Evolutionary conservation across 2,888 invertebrate genomes (phyloP).

Genomic region (Pomacea canaliculata): DNA sequence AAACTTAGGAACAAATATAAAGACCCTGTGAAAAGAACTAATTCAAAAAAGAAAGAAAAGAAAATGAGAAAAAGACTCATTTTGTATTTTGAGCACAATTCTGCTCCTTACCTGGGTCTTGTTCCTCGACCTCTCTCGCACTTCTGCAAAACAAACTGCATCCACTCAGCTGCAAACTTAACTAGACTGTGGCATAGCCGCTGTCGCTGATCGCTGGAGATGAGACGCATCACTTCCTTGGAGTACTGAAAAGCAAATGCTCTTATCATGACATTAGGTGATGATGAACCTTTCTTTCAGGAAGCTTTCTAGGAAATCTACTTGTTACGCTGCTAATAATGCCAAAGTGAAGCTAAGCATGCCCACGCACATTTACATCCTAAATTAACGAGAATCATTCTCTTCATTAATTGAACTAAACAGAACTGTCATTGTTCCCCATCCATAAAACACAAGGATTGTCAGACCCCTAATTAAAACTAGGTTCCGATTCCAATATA

Average conservation of each 20-base stretch:
- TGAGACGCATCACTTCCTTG: slow-evolving; percentile 72
- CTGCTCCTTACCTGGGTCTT: slow-evolving; percentile 58
- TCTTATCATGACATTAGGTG: neutral
- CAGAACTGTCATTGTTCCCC: no score
- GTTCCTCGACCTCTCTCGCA: slow-evolving; percentile 78
- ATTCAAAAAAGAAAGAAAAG: neutral
- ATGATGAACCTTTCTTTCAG: no score
- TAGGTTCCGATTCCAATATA: no score
- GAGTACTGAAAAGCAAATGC: slow-evolving; percentile 30
- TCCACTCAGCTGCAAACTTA: slow-evolving; percentile 85
- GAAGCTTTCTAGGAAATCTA: no score
- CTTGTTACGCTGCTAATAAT: no score
- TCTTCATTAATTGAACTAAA: no score
- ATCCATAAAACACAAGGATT: no score
- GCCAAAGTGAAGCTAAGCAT: no score
- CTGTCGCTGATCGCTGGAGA: slow-evolving; percentile 71
- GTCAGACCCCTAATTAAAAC: no score
- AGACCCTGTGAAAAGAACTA: neutral
- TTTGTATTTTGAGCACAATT: neutral
- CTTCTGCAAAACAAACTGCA: slow-evolving; percentile 86
- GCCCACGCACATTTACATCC: no score
- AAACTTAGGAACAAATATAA: no score
- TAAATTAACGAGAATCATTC: no score
- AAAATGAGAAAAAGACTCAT: neutral
- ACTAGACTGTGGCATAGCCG: slow-evolving; percentile 77